phyloP scores from a whole-genome alignment of 1,140 invertebrate species.

The Ridgeia piscesae region DNA sequence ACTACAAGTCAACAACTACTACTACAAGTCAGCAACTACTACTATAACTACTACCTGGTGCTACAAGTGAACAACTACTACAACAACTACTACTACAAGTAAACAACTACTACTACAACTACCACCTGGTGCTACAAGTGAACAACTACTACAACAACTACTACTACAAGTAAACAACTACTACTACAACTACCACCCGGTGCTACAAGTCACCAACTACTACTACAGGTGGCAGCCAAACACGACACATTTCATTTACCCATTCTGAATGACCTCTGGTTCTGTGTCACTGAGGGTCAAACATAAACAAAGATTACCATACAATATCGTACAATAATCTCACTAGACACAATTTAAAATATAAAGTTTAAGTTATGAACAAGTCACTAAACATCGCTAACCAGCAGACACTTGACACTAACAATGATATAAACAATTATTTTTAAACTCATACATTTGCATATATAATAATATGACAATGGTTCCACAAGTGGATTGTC shows the following conservation, averaged over 20 bases:
- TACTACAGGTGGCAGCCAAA: neutral
- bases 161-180: neutral
- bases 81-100: neutral
- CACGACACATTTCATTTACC: neutral
- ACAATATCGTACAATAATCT: too few relatives aligned
- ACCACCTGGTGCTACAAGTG: too few relatives aligned
- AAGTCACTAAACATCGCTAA: neutral
- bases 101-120: too few relatives aligned
- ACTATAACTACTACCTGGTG: too few relatives aligned
- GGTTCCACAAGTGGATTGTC: neutral
- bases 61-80: too few relatives aligned
- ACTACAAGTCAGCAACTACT: too few relatives aligned
- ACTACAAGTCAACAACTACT: too few relatives aligned
- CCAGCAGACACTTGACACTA: neutral
- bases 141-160: neutral
- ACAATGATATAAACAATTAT: neutral
- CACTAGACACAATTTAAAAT: too few relatives aligned
- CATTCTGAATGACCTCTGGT: neutral
- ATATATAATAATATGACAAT: neutral
- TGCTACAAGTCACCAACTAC: neutral
- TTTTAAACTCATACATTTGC: neutral
- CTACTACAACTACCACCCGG: too few relatives aligned
- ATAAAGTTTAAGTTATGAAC: neutral
- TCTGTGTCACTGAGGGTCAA: neutral
- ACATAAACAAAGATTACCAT: neutral